A percentile compares a stretch with the other conserved stretches of the same genome.
Evolutionary conservation across 35 echinoderm and acorn worm species (phyloP).

Genomic region (Ophiothrix spiculata): DNA sequence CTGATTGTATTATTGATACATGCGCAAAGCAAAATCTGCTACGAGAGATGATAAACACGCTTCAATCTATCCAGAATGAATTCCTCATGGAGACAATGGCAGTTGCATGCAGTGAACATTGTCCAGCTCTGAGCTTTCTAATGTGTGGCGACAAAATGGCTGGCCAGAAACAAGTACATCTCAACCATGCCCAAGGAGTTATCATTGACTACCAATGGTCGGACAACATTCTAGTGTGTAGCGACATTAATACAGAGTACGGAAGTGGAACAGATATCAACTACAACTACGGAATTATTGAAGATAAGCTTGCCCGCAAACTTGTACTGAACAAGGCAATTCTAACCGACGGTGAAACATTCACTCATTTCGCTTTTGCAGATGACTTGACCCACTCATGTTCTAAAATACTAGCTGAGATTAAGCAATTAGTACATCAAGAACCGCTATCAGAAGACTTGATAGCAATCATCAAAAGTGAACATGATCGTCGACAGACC

Average conservation of each 20-base stretch:
- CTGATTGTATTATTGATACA: neutral
- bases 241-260: slow-evolving; percentile 33
- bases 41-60: slow-evolving; percentile 18
- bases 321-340: slow-evolving; percentile 20
- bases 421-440: neutral
- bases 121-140: slow-evolving; percentile 12
- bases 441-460: neutral
- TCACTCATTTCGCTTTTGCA: slow-evolving; percentile 1
- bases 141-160: neutral
- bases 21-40: neutral
- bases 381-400: slow-evolving; percentile 24
- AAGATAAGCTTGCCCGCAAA: neutral
- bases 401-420: neutral
- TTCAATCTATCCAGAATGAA: slow-evolving; percentile 13
- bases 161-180: neutral
- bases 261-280: slow-evolving; percentile 15
- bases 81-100: slow-evolving; percentile 6
- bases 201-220: neutral
- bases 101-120: neutral
- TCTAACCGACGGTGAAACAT: neutral
- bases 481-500: neutral
- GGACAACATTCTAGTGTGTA: neutral
- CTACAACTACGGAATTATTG: slow-evolving; percentile 20
- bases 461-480: neutral
- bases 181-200: neutral